These are phyloP conservation scores for Pardosa pseudoannulata DNA, from an alignment of 2,888 invertebrate genomes.

Conservation along the genomic window DNA sequence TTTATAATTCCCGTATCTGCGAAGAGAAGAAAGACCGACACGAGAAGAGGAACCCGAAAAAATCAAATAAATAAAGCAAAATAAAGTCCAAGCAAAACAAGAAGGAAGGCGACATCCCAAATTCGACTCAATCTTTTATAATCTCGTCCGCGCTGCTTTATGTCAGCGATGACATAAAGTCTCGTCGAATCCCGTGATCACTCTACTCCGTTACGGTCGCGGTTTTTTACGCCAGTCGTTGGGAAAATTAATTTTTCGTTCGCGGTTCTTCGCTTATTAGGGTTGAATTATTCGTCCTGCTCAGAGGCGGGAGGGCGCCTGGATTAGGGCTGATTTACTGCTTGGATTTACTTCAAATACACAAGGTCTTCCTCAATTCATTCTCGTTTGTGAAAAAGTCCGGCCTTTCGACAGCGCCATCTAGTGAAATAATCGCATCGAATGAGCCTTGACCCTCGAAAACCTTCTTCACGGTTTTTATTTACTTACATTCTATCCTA, in stretches of 20 bases:
- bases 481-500: slow-evolving; percentile 57
- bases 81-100: background rate
- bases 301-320: slow-evolving; percentile 16
- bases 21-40: slow-evolving; percentile 19
- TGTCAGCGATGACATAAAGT: slow-evolving; percentile 10
- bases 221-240: slow-evolving; percentile 8
- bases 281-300: slow-evolving; percentile 56
- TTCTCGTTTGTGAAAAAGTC: slow-evolving; percentile 55
- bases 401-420: slow-evolving; percentile 53
- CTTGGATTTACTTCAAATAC: slow-evolving; percentile 43
- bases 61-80: background rate
- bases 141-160: slow-evolving; percentile 1
- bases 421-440: slow-evolving; percentile 44
- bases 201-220: slow-evolving; percentile 16
- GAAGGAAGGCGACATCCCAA: background rate
- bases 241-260: slow-evolving; percentile 45
- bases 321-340: slow-evolving; percentile 65
- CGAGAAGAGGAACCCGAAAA: too few species aligned
- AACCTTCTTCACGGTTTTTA: slow-evolving; percentile 41
- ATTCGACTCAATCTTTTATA: slow-evolving; percentile 6
- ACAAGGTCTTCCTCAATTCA: slow-evolving; percentile 50
- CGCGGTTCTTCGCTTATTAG: slow-evolving; percentile 45
- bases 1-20: background rate
- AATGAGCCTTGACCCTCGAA: slow-evolving; percentile 60
- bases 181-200: background rate